A percentile compares a stretch with the other conserved stretches of the same genome.
phyloP scores from a whole-genome alignment of 2,113 vertebrate species.

The Heliornis fulica region DNA sequence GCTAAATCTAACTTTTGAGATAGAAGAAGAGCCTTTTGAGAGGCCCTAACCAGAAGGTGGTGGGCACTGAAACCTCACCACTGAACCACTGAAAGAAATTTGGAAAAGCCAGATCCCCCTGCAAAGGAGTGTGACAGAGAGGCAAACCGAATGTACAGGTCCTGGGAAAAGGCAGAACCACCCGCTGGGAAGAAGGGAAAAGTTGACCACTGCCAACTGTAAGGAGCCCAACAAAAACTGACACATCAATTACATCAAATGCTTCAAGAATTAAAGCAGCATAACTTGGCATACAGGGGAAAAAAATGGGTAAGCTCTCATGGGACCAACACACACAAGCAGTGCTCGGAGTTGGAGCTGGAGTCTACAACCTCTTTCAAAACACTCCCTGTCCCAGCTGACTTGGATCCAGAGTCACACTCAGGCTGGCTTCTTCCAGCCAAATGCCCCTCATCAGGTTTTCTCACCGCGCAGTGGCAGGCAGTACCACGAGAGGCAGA shows the following conservation, averaged over 20 bases:
- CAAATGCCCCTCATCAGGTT: neutral
- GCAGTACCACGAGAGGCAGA: neutral
- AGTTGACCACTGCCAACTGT: neutral
- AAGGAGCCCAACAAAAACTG: neutral
- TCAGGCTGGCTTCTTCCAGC: neutral
- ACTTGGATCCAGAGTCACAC: rapidly evolving
- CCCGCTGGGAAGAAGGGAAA: neutral
- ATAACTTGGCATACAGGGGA: neutral
- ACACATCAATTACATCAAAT: neutral
- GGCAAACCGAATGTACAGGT: neutral
- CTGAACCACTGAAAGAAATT: neutral
- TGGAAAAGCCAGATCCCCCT: neutral
- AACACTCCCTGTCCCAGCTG: neutral
- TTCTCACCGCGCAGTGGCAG: neutral
- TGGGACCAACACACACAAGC: neutral
- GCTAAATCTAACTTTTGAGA: neutral
- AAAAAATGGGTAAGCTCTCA: neutral
- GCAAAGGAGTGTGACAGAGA: rapidly evolving
- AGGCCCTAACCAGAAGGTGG: neutral
- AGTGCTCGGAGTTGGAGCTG: neutral
- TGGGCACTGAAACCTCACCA: neutral
- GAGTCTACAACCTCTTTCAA: neutral
- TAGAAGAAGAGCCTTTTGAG: neutral
- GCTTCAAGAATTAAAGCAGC: neutral
- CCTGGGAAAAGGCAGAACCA: neutral